phyloP scores from a whole-genome alignment of 2,797 vertebrate species.

The Ctenopoma multispine region DNA sequence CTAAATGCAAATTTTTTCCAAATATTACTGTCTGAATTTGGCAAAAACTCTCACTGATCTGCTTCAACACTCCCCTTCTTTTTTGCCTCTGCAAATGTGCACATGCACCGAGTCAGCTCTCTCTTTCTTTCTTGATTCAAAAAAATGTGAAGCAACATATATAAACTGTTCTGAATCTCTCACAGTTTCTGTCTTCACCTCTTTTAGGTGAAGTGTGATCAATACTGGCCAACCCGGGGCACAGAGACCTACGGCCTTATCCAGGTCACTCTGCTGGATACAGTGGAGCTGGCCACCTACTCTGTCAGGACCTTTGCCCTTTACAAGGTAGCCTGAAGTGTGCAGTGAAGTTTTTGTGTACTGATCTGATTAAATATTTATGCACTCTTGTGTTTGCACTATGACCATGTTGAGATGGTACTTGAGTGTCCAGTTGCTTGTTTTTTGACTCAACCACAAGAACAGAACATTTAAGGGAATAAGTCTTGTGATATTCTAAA shows the following conservation, averaged over 20 bases:
- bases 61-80: conserved; percentile 34
- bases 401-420: conserved; percentile 9
- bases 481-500: not conserved
- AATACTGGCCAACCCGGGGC: conserved; percentile 97
- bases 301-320: conserved; percentile 97
- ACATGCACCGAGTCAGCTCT: conserved; percentile 36
- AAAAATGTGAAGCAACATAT: conserved; percentile 15
- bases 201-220: conserved; percentile 96
- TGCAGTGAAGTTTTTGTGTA: conserved; percentile 21
- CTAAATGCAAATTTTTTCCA: conserved; percentile 41
- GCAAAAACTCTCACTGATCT: conserved; percentile 50
- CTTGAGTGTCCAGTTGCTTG: not conserved
- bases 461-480: not conserved
- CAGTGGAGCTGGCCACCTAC: conserved; percentile 96
- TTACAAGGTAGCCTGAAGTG: conserved; percentile 89
- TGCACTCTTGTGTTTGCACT: conserved; percentile 16
- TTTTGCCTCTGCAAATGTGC: conserved; percentile 28
- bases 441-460: conserved; percentile 7
- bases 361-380: conserved; percentile 58
- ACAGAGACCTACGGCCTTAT: conserved; percentile 97
- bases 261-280: conserved; percentile 96
- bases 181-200: conserved; percentile 29
- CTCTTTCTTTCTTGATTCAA: conserved; percentile 33
- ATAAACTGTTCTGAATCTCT: conserved; percentile 23
- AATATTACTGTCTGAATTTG: conserved; percentile 45